Base-by-base conservation (phyloP, 1,140 invertebrate genomes). In the Teleogryllus occipitalis region DNA sequence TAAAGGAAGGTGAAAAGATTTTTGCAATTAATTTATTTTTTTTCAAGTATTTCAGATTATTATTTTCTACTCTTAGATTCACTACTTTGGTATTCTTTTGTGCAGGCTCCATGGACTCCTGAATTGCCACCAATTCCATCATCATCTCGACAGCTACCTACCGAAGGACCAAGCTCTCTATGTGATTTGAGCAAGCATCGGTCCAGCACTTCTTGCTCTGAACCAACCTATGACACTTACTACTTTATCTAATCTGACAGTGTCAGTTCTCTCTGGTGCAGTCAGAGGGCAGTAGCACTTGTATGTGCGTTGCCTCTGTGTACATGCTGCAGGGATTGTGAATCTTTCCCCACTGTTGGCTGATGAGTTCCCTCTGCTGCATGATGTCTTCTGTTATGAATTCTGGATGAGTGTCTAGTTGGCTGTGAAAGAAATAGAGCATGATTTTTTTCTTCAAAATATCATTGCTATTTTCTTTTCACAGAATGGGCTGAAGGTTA, bases 121-220 rank as follows among this genome's bases (percentile, higher is more conserved):
- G 79, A 80, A 65, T 75, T 80, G 47, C 79, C 79, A 12, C 75
- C 79, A 21, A 80, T 77, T 48, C 79, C 75, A 7, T 72, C 27
- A 10, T 77, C 75, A 74, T 77, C 79, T n/a, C 78, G 78, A 27
- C 78, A 79, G 46, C 27, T 39, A 39, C 18, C 54, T 3, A 65
- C 10, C 18, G 54, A 65, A 3, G 54, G 54, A 65, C 54, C 54
- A 14, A 65, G 54, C 54, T 65, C 54, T 65, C 54, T 65, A 1
- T 65, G 54, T 65, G 54, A 65, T 65, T 65, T 65, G 54, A 65
- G 54, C 54, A 65, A 65, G 18, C 54, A 65, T 18, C 54, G 54
- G 10, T 65, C 54, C 54, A 65, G 54, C 18, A 65, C 54, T 14
- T 65, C 54, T 65, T 65, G 54, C 18, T 65, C 54, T 14, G 54